Conservation (phyloP, 2,888 invertebrate species). For the Drosophila putrida region DNA sequence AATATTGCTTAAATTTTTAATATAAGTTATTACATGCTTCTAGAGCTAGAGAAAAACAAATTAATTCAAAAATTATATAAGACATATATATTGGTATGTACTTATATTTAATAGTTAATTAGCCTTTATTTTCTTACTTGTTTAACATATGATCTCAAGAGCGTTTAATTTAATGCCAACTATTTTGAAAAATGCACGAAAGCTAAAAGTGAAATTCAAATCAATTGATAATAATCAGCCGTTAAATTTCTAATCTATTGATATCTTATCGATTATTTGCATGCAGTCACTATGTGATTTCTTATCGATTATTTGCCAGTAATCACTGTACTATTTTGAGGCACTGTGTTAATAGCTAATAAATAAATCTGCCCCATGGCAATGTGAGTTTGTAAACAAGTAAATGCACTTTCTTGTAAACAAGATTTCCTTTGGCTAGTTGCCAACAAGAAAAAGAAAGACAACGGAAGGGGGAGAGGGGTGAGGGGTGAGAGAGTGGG, state of each 20-base stretch:
- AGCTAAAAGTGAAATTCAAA: too few species aligned
- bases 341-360: neutral
- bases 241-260: neutral
- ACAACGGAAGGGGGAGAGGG: neutral
- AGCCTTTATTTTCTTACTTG: too few species aligned
- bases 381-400: constrained; percentile 29
- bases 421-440: constrained; percentile 41
- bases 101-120: too few species aligned
- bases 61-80: too few species aligned
- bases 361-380: constrained; percentile 2
- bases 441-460: constrained; percentile 23
- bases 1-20: too few species aligned
- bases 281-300: neutral
- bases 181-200: too few species aligned
- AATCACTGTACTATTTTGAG: neutral
- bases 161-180: too few species aligned
- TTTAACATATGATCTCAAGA: too few species aligned
- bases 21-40: too few species aligned
- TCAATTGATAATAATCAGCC: too few species aligned
- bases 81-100: too few species aligned
- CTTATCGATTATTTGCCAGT: neutral
- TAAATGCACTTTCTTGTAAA: constrained; percentile 26
- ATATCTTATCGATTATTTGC: neutral
- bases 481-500: neutral
- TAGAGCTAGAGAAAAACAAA: too few species aligned